These are phyloP conservation scores for Holothuria glaberrima DNA, from an alignment of 35 echinoderm and acorn worm species.

Conservation along the genomic window DNA sequence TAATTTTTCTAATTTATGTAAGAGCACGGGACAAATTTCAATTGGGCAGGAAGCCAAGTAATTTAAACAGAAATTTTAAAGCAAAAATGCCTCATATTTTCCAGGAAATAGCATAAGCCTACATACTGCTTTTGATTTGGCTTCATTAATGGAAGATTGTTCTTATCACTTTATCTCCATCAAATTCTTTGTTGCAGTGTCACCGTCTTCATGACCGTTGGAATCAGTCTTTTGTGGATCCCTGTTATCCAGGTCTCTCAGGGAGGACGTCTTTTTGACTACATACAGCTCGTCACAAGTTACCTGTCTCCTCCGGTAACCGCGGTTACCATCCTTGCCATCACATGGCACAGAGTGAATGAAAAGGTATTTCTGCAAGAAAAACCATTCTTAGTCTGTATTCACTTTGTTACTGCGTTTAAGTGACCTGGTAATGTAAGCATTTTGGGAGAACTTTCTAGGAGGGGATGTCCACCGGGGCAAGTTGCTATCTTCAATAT, in stretches of 20 bases:
- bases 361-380: slow-evolving; percentile 36
- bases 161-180: not conserved
- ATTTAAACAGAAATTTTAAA: too few species aligned
- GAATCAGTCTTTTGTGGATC: slow-evolving; percentile 66
- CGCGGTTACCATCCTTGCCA: slow-evolving; percentile 49
- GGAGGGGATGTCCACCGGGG: too few species aligned
- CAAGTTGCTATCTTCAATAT: too few species aligned
- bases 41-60: too few species aligned
- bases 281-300: slow-evolving; percentile 68
- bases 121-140: not conserved
- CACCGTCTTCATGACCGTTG: slow-evolving; percentile 45
- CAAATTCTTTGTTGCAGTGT: not conserved
- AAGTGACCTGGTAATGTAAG: too few species aligned
- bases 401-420: not conserved
- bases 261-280: slow-evolving; percentile 66
- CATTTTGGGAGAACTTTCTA: too few species aligned
- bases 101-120: not conserved
- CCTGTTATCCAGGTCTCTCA: slow-evolving; percentile 64
- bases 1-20: too few species aligned
- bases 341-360: slow-evolving; percentile 57
- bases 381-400: not conserved
- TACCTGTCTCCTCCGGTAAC: slow-evolving; percentile 59
- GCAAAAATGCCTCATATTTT: too few species aligned
- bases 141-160: not conserved
- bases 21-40: too few species aligned